Conservation (phyloP, 2,797 vertebrate genomes). For the Enteromius thamalakanensis region DNA sequence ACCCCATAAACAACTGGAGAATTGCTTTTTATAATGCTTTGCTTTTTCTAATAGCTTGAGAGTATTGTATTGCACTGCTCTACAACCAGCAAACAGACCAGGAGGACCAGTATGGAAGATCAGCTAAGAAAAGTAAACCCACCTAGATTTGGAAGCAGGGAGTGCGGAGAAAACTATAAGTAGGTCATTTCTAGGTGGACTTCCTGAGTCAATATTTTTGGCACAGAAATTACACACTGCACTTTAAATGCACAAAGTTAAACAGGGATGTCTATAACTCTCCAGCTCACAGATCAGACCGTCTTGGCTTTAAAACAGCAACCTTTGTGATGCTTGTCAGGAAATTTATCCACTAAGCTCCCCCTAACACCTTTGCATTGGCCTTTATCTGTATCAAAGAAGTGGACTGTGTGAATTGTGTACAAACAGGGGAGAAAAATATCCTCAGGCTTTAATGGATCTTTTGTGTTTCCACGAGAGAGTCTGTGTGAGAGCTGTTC, state of each 20-base stretch:
- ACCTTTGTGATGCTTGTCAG: slow-evolving; percentile 18
- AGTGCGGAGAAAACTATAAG: background rate
- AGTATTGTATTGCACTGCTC: background rate
- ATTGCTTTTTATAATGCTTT: too few relatives aligned
- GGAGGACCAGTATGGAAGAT: background rate
- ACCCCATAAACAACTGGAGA: too few relatives aligned
- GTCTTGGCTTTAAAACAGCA: slow-evolving; percentile 29
- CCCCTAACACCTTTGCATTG: slow-evolving; percentile 18
- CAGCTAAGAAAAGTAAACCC: background rate
- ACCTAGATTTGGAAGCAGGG: background rate
- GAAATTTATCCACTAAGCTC: slow-evolving; percentile 24
- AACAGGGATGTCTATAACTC: background rate
- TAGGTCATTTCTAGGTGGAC: background rate
- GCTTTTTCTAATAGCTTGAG: too few relatives aligned
- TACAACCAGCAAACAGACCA: background rate
- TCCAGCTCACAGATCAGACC: background rate
- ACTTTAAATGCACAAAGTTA: slow-evolving; percentile 11
- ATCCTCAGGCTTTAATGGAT: slow-evolving; percentile 30
- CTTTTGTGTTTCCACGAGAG: slow-evolving; percentile 34
- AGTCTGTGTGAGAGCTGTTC: slow-evolving; percentile 21
- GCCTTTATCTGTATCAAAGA: slow-evolving; percentile 33
- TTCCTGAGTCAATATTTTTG: background rate
- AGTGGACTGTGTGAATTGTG: slow-evolving; percentile 28
- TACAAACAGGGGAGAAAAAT: slow-evolving; percentile 12
- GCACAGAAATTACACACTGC: background rate